Conservation (phyloP, 2,113 vertebrate genomes). For the Chelonoidis abingdonii region DNA sequence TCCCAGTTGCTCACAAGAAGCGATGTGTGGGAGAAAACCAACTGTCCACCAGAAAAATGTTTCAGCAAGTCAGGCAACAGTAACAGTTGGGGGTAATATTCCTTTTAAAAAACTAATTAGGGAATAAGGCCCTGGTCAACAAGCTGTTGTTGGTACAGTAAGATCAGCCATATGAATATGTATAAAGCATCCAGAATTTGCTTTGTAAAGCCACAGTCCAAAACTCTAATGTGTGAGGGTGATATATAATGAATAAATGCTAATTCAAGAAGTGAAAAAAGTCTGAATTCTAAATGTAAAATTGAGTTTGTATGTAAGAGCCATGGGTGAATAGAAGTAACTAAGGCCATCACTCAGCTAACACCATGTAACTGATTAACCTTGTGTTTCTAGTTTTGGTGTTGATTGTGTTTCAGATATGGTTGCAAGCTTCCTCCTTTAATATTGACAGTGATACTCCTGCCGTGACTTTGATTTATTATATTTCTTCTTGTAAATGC, state of each 20-base stretch:
- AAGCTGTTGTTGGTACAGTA: not conserved
- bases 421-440: constrained; percentile 22
- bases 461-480: constrained; percentile 59
- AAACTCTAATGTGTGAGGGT: not conserved
- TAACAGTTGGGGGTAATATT: fast-evolving
- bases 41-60: not conserved
- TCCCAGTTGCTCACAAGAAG: fast-evolving
- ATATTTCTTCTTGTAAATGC: constrained; percentile 53
- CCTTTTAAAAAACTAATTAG: not conserved
- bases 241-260: constrained; percentile 6
- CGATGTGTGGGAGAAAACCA: fast-evolving
- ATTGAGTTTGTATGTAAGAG: not conserved
- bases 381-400: constrained; percentile 13
- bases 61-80: not conserved
- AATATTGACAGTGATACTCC: constrained; percentile 34
- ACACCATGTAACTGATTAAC: constrained; percentile 40
- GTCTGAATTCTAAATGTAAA: constrained; percentile 15
- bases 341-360: not conserved
- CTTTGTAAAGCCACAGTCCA: not conserved
- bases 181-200: not conserved
- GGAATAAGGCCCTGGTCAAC: too few species aligned
- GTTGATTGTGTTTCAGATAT: constrained; percentile 1
- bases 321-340: constrained; percentile 1
- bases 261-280: constrained; percentile 38
- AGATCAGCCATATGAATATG: not conserved